phyloP scores from a whole-genome alignment of 30 jellyfish, hydroid and myxozoan genomes.

The Aurelia sp. region DNA sequence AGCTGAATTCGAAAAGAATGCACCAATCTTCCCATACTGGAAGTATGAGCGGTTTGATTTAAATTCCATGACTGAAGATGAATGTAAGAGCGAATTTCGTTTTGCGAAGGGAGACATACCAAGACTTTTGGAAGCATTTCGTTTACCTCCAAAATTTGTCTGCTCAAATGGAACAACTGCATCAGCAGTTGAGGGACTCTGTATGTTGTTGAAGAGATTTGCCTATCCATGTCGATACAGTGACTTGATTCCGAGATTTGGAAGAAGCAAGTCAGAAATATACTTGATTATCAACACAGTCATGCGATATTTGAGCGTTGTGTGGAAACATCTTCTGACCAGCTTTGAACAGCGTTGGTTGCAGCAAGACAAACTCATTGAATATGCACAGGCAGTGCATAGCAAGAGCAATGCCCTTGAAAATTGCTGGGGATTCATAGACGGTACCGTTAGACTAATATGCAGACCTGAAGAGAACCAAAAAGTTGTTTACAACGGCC shows the following conservation, averaged over 20 bases:
- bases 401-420: conserved; percentile 49
- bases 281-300: conserved; percentile 24
- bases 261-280: conserved; percentile 36
- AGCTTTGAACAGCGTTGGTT: conserved; percentile 62
- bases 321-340: conserved; percentile 37
- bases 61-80: conserved; percentile 40
- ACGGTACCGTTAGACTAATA: too few relatives aligned
- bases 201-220: conserved; percentile 34
- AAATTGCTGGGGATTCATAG: conserved; percentile 59
- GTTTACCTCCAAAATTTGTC: conserved; percentile 44
- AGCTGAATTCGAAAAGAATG: not conserved
- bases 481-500: too few relatives aligned
- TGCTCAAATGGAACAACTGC: conserved; percentile 62
- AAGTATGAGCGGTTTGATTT: conserved; percentile 8
- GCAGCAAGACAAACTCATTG: conserved; percentile 22
- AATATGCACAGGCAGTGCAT: conserved; percentile 56
- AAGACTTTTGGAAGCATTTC: conserved; percentile 34
- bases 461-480: too few relatives aligned
- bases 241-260: conserved; percentile 65
- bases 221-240: conserved; percentile 23
- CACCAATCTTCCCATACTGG: conserved; percentile 14
- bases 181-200: conserved; percentile 55
- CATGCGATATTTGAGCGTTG: conserved; percentile 23
- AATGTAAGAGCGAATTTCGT: conserved; percentile 48
- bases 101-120: conserved; percentile 51